Evolutionary conservation across 1,140 invertebrate species (phyloP).

Genomic region (Cyclargus thomasi): DNA sequence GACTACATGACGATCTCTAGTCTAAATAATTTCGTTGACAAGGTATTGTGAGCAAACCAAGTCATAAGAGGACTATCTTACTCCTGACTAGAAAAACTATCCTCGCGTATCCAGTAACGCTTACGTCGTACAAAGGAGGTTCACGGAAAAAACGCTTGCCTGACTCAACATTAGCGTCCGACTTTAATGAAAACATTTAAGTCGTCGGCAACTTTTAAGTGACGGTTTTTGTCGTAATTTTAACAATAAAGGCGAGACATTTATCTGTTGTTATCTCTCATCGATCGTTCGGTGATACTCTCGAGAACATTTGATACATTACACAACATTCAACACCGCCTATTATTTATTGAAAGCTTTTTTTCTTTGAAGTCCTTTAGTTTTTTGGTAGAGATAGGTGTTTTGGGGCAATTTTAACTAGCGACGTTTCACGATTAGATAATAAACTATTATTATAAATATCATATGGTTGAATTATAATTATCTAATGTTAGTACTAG

Average conservation of each 20-base stretch:
- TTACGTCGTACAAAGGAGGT: too few relatives aligned
- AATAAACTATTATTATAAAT: too few relatives aligned
- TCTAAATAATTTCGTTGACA: too few relatives aligned
- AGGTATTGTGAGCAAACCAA: too few relatives aligned
- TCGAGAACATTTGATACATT: conserved; percentile 52
- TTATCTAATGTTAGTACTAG: too few relatives aligned
- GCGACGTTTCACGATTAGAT: too few relatives aligned
- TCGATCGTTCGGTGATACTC: conserved; percentile 41
- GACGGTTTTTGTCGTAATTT: conserved; percentile 40
- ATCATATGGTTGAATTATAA: too few relatives aligned
- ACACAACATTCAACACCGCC: conserved; percentile 35
- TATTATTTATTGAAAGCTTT: conserved; percentile 29
- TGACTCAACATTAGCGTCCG: background rate
- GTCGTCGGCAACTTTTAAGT: conserved; percentile 27
- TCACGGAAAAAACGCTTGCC: background rate
- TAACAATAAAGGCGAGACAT: conserved; percentile 49
- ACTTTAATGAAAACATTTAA: conserved; percentile 10
- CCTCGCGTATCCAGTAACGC: too few relatives aligned
- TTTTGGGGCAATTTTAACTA: too few relatives aligned
- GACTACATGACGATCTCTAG: too few relatives aligned
- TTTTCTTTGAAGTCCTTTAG: background rate
- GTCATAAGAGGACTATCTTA: too few relatives aligned
- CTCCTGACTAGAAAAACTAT: too few relatives aligned
- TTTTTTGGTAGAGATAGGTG: background rate
- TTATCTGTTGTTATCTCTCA: conserved; percentile 32